Base-by-base conservation (phyloP, 2,888 invertebrate genomes). In the Macropis europaea region DNA sequence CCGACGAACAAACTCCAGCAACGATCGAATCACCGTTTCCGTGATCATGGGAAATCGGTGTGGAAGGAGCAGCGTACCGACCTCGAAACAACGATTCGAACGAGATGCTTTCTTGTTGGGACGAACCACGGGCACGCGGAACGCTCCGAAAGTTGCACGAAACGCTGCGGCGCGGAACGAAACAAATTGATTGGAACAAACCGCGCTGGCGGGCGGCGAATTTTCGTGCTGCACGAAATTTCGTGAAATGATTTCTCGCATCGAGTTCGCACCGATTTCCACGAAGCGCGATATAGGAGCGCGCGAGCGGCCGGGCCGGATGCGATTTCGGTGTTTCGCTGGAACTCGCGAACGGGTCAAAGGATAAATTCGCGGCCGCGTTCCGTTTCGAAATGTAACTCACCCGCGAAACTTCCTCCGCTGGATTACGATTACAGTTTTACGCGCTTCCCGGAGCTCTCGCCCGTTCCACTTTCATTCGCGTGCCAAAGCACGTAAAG, bases 331-430 rank as follows among this genome's bases (percentile, higher is more conserved):
- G 9, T 28, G 42, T 57, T 48, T 42, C 15, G n/a, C 30, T 7
- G 32, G 30, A 43, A 53, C 45, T 19, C 17, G 9, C 22, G 53
- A 54, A 54, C 24, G 24, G 38, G 22, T 19, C 11, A 15, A 9
- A 6, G 4, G 19, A 47, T 7, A 61, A 68, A 61, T 68, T 68
- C 61, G 30, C 15, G 32, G 24, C 40, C 7, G 26, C 36, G 40
- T 40, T 38, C 43, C 13, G n/a, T n/a, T n/a, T 48, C 47, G 32
- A 40, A 43, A 45, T 17, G 34, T 30, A 60, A 67, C 26, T 52
- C 26, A 60, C 34, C 26, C 26, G 13, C 15, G 22, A 57, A 66
- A n/a, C 56, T 64, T 17, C 15, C 13, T 36, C 17, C 13, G 45
- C n/a, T n/a, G n/a, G n/a, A n/a, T n/a, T n/a, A n/a, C n/a, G n/a